Base-by-base conservation (phyloP, 1,140 invertebrate species). In the Probaryconus sp. region DNA sequence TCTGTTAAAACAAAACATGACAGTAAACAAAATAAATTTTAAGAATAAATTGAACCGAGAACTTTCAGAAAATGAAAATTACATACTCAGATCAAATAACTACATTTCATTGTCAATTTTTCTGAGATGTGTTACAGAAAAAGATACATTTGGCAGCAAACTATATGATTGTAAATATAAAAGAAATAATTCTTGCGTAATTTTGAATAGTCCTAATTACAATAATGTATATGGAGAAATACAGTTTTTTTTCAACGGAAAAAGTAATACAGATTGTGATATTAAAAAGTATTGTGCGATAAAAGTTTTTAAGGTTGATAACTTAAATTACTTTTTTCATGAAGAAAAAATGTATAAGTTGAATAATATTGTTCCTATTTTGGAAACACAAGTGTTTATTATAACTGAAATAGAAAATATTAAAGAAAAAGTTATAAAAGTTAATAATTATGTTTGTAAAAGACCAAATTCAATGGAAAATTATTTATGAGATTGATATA, bases 171-270 rank as follows among this genome's bases (percentile, higher is more conserved):
- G 9, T 1, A 56, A 56, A 14, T 43, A 33, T 7, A 56, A 56
- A 56, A 43, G 9, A 56, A 33, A 17, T 43, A 60, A 60, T 47
- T 45, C 55, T 1, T 14, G 5, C 18, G 40, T 60, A 11, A 45
- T 26, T 37, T 47, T 45, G 17, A 37, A 3, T 7, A 21, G 7
- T 26, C 11, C 13, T 11, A 37, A 60, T 37, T 5, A 26, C 9
- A 13, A 60, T n/a, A 60, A 16, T 45, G 26, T 42, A n/a, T 60
- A 60, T 47, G 55, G 55, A 11, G 30, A 60, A 42, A 37, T 60
- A 26, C 40, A 60, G 5, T 47, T 47, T 43, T 60, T 42, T 28
- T 60, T 60, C 26, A 4, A 17, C 5, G 30, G 55, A 26, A 35
- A 17, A 18, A 30, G 1, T 17, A 20, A 16, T 28, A 13, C 45